Evolutionary conservation across 2,797 vertebrate species (phyloP), one percentile per base, ranked within the genome.

Genomic region (Psittacula derbiana): DNA sequence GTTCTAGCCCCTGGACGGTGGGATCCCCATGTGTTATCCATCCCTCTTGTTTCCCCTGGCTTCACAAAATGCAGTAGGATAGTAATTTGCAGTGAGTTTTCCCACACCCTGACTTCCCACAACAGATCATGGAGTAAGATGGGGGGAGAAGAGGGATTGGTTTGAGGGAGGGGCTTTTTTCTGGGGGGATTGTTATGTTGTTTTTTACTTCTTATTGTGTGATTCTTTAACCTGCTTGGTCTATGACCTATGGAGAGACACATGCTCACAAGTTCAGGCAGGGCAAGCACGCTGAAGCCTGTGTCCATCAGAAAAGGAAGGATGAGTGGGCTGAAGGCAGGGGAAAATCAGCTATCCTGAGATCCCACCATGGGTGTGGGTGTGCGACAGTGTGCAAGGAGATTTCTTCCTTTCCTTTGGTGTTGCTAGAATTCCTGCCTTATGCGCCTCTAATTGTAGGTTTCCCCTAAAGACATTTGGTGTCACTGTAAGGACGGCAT

Each of bases 401-500:
- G 62, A 41, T 92, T 58, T 88, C 38, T 92, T 65, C 23, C 50
- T 80, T 82, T 76, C 60, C 80, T 72, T 49, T n/a, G 21, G 41
- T 72, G 44, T 44, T 89, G 55, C 75, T 69, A 78, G 64, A 88
- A 93, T 90, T 70, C 81, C 81, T 95, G 86, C 82, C 52, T 76
- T 78, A 18, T 61, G 25, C 1, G 8, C 52, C 80, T 95, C 93
- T 94, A 96, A 98, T 94, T 98, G 98, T 97, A 98, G 97, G 96
- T 98, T 98, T 97, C 97, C 98, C 98, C 97, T 97, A 95, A 98
- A 98, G 98, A 98, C 98, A 98, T 98, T 97, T 98, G 98, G 98
- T 98, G 98, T 98, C 98, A 98, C 97, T 98, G 93, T 97, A 98
- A 98, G 98, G 97, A 98, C 95, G 71, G 96, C 90, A 12, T 98